A percentile compares a stretch with the other conserved stretches of the same genome.
Evolutionary conservation across 2,113 vertebrate species (phyloP).

Genomic region (Spea multiplicata): DNA sequence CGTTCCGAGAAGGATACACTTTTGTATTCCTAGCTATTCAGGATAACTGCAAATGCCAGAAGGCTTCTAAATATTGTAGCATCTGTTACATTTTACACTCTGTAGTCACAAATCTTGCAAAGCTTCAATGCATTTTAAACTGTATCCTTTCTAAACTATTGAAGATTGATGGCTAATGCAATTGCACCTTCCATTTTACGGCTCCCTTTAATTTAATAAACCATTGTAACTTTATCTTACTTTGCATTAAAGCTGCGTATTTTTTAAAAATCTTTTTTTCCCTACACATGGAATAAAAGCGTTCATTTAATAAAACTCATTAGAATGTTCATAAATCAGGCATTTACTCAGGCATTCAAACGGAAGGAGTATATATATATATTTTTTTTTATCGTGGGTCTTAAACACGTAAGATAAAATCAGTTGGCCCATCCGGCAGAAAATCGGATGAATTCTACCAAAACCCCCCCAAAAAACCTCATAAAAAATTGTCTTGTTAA

Average conservation of each 20-base stretch:
- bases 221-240: conserved; percentile 50
- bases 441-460: background rate
- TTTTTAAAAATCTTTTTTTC: background rate
- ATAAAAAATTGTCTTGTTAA: too few species aligned
- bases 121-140: conserved; percentile 62
- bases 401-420: background rate
- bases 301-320: conserved; percentile 4
- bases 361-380: background rate
- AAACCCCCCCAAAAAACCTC: background rate
- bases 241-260: background rate
- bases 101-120: conserved; percentile 81
- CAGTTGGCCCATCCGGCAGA: background rate
- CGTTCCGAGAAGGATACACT: conserved; percentile 66
- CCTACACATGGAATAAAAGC: background rate
- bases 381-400: background rate
- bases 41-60: conserved; percentile 82
- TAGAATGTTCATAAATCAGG: conserved; percentile 15
- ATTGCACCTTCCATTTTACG: conserved; percentile 59
- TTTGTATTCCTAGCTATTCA: conserved; percentile 71
- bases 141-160: conserved; percentile 64
- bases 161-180: conserved; percentile 65
- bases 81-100: conserved; percentile 84
- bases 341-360: background rate
- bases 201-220: conserved; percentile 59
- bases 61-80: conserved; percentile 83